Evolutionary conservation across 2,797 vertebrate species (phyloP).

Genomic region (Periophthalmus magnuspinnatus): DNA sequence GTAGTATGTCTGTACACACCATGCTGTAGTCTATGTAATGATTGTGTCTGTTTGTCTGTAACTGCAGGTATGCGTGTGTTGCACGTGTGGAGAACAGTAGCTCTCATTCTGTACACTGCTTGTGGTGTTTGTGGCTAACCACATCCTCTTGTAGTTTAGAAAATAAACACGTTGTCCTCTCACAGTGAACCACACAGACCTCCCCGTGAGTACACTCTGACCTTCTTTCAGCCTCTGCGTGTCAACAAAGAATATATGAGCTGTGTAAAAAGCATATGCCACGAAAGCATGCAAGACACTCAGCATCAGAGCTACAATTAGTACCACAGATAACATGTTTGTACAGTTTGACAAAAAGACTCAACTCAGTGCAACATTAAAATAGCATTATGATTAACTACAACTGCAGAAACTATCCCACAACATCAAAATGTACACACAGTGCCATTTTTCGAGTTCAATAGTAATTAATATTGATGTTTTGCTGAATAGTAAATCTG

Average conservation of each 20-base stretch:
- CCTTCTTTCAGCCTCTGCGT: slow-evolving; percentile 49
- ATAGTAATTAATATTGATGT: too few relatives aligned
- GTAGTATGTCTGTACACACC: not conserved
- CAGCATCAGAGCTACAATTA: not conserved
- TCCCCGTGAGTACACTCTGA: slow-evolving; percentile 55
- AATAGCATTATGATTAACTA: not conserved
- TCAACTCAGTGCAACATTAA: not conserved
- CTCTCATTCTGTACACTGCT: slow-evolving; percentile 47
- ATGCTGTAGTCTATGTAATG: not conserved
- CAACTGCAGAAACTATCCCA: not conserved
- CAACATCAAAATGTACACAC: not conserved
- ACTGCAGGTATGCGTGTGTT: slow-evolving; percentile 47
- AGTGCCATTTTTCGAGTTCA: too few relatives aligned
- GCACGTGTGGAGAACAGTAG: slow-evolving; percentile 41
- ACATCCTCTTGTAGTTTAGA: slow-evolving; percentile 76
- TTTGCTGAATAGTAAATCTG: not conserved
- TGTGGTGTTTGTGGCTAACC: slow-evolving; percentile 62
- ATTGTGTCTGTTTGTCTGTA: slow-evolving; percentile 4
- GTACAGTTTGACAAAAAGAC: not conserved
- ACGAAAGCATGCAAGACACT: slow-evolving; percentile 2
- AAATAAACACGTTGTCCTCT: slow-evolving; percentile 76
- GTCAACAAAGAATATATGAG: slow-evolving; percentile 47
- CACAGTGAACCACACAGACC: slow-evolving; percentile 56
- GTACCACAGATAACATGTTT: not conserved
- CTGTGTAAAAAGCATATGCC: slow-evolving; percentile 26